Evolutionary conservation across 2,888 invertebrate species (phyloP), one percentile per base, ranked within the genome.

Genomic region (Ptilodon capucinus): DNA sequence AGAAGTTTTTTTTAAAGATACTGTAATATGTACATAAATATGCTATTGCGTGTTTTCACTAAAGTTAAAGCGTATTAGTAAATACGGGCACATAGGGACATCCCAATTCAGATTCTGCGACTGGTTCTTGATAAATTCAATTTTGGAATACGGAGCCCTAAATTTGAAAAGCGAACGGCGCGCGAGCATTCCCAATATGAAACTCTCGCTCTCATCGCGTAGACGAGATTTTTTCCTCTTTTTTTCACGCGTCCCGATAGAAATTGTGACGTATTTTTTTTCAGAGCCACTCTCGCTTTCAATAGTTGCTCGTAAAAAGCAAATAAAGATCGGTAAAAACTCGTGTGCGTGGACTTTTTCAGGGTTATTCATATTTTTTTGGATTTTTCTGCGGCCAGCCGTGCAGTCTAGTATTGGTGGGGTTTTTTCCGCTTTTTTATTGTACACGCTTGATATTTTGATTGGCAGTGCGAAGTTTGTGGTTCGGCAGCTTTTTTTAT

Each of bases 261-360:
- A 81, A 88, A 84, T 86, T 87, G 89, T 89, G 89, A 84, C 84
- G 85, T 81, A 79, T 84, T 87, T 86, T 85, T 87, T 86, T 82
- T 83, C 79, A 67, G 72, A 69, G 57, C 73, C 74, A 80, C 86
- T 86, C 77, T 86, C 89, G 70, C 76, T 90, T 83, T 90, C 70
- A 52, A 65, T 81, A 78, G 83, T 82, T 75, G 82, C 80, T 82
- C 83, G 84, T 81, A 81, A 87, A 84, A 85, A 81, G 83, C 86
- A 85, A 89, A 90, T 86, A 88, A 86, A 87, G 81, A 87, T 86
- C 70, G 79, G 79, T 76, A 64, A 68, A 81, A 86, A 86, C 81
- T 85, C 86, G 81, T 71, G 66, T 64, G 74, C 54, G 54, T 55
- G 72, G 65, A 63, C 75, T 68, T 77, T 84, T 84, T 84, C 81